These are phyloP conservation scores for Xenus cinereus DNA, from an alignment of 2,113 vertebrate species.

Conservation along the genomic window DNA sequence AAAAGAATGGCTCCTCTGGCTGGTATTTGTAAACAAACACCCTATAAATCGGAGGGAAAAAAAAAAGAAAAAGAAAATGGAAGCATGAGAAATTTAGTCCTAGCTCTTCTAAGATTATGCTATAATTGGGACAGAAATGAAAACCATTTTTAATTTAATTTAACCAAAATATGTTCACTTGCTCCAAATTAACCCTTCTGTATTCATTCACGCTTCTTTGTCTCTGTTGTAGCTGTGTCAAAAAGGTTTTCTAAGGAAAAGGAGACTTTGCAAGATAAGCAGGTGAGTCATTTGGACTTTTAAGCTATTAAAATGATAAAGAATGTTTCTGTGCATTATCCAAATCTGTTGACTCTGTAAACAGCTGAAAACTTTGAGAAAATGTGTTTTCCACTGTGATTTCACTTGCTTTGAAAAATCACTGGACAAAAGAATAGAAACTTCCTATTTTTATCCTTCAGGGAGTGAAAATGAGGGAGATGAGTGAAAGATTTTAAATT, in stretches of 20 bases:
- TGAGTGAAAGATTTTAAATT: background rate
- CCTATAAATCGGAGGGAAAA: background rate
- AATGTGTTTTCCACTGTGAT: background rate
- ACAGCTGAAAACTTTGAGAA: background rate
- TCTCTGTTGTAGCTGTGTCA: background rate
- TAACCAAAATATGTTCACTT: background rate
- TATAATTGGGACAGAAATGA: background rate
- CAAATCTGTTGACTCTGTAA: background rate
- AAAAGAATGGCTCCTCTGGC: background rate
- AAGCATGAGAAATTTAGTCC: background rate
- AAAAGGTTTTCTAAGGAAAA: background rate
- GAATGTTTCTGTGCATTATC: background rate
- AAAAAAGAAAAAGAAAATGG: background rate
- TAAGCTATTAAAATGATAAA: background rate
- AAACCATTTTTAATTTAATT: background rate
- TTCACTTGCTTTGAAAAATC: background rate
- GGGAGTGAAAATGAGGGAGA: background rate
- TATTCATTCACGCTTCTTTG: background rate
- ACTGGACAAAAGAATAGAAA: background rate
- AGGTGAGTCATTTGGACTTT: background rate
- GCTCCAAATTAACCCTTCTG: background rate
- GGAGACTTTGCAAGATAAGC: background rate
- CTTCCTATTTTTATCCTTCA: background rate
- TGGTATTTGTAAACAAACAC: background rate
- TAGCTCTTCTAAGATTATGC: background rate